Conservation (phyloP, 2,888 invertebrate species). For the Polymixis lichenea region DNA sequence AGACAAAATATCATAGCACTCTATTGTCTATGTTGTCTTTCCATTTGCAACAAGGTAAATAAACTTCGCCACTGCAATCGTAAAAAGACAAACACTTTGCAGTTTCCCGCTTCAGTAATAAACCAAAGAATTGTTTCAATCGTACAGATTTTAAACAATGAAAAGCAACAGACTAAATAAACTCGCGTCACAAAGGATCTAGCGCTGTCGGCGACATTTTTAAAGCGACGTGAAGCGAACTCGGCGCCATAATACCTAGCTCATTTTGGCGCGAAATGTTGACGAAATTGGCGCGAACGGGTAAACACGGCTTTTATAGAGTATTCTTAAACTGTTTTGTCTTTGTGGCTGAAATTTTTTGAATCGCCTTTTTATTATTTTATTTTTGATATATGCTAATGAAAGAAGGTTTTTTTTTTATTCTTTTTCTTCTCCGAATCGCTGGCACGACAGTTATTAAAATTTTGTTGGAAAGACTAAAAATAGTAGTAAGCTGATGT, state of each 20-base stretch:
- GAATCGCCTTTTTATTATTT: background rate
- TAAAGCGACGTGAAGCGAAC: conserved; percentile 51
- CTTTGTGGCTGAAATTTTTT: background rate
- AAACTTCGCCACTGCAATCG: background rate
- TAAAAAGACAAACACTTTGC: conserved; percentile 4
- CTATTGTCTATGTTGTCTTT: conserved; percentile 7
- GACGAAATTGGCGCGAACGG: conserved; percentile 61
- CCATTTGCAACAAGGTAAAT: conserved; percentile 17
- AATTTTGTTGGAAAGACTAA: too few species aligned
- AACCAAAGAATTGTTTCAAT: conserved; percentile 22
- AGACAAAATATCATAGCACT: background rate
- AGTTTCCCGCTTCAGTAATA: background rate
- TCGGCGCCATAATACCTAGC: conserved; percentile 61
- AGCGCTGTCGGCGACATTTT: conserved; percentile 51
- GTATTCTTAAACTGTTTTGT: conserved; percentile 15
- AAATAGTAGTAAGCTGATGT: background rate
- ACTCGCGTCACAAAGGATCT: conserved; percentile 42
- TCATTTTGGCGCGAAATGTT: conserved; percentile 64
- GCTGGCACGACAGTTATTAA: too few species aligned
- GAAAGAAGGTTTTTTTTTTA: too few species aligned
- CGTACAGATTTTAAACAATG: conserved; percentile 29
- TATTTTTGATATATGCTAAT: background rate
- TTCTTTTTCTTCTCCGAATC: too few species aligned
- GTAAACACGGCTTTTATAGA: conserved; percentile 43
- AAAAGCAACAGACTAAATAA: conserved; percentile 35